phyloP scores from a whole-genome alignment of 1,140 invertebrate genomes.

The Bombus waltoni region DNA sequence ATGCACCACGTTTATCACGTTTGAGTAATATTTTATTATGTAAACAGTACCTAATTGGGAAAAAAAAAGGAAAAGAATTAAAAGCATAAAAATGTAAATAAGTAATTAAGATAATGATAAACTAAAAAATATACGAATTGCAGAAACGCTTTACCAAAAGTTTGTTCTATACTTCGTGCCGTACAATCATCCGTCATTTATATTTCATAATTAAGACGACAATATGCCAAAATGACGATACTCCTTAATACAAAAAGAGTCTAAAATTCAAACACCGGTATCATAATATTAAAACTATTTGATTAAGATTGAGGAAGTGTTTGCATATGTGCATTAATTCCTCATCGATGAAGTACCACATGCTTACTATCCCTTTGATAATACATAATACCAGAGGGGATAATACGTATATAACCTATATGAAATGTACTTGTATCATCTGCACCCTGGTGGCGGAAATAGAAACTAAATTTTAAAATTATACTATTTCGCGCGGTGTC shows the following conservation, averaged over 20 bases:
- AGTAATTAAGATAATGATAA: background rate
- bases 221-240: background rate
- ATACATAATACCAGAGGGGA: too few species aligned
- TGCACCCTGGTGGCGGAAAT: too few species aligned
- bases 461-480: too few species aligned
- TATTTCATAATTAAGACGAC: background rate
- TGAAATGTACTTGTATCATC: too few species aligned
- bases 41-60: conserved; percentile 11
- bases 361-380: too few species aligned
- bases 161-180: background rate
- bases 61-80: background rate
- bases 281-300: background rate
- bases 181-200: conserved; percentile 2
- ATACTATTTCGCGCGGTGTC: too few species aligned
- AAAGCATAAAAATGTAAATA: background rate
- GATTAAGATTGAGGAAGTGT: too few species aligned
- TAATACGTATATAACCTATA: too few species aligned
- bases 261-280: background rate
- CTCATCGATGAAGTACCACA: too few species aligned
- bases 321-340: too few species aligned
- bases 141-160: conserved; percentile 14
- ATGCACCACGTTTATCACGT: conserved; percentile 6
- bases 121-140: conserved; percentile 2
- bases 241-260: too few species aligned
- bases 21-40: conserved; percentile 3